Evolutionary conservation across 1,140 invertebrate genomes (phyloP), one percentile per base, ranked within the genome.

Genomic region (Drosophila parabipectinata): DNA sequence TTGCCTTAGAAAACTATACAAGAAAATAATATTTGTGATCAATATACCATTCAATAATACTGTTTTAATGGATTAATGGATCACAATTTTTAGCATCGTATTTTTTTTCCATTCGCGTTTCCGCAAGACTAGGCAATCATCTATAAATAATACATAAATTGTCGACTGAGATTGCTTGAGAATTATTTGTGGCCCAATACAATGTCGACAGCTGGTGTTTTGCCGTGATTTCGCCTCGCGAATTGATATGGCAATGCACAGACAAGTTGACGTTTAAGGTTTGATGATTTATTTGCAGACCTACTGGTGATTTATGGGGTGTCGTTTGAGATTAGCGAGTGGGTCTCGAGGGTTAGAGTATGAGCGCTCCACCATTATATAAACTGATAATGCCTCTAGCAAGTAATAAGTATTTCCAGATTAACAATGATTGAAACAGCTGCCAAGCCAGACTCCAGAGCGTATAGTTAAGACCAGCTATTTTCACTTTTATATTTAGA

Each of bases 221-320:
- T 59, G 32, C 81, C 26, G 81, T 81, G 81, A 84, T 84, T 84
- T 84, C 24, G 39, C 45, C 47, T 48, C 45, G 48, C 45, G 47
- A 79, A 62, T 79, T 84, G 76, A 76, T 83, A 72, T 79, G 62
- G 57, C 54, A 59, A 14, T 75, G 54, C 37, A 56, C 61, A 72
- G 73, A 76, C 72, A 84, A 66, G 44, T 80, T 85, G 80, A 80
- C 81, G 61, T 77, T 80, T 77, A 50, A 84, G 77, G 80, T 77
- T 72, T 47, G 51, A 50, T 87, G 73, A 84, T 81, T 84, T 84
- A 84, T 85, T 77, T 51, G 73, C 44, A 34, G 54, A 53, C 26
- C 68, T 7, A 14, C 34, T 48, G 8, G 34, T 75, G 81, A 84
- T 84, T 84, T 81, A 87, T 87, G 63, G 81, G 79, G 82, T 84